Conservation (phyloP, 1,140 invertebrate genomes). For the Brachionus sp. region DNA sequence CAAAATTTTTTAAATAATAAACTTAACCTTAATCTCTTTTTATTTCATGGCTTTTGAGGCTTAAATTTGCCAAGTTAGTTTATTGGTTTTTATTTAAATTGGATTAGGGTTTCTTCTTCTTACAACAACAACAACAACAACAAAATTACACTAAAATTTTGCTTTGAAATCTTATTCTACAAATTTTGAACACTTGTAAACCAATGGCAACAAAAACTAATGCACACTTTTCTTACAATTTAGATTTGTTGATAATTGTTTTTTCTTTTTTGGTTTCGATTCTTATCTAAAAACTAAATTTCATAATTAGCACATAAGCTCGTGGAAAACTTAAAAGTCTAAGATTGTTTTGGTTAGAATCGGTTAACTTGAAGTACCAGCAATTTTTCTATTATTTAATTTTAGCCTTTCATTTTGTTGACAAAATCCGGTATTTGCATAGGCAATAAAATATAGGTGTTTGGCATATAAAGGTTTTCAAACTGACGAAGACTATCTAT, state of each 20-base stretch:
- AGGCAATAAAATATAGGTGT: too few species aligned
- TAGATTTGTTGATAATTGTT: background rate
- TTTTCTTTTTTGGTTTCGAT: background rate
- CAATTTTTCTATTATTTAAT: background rate
- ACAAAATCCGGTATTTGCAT: background rate
- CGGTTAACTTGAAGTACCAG: background rate
- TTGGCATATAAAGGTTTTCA: too few species aligned
- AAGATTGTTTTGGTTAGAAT: background rate
- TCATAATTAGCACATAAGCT: background rate
- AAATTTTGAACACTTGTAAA: background rate
- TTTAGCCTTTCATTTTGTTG: background rate
- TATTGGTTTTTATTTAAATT: background rate
- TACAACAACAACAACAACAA: background rate
- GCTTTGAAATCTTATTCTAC: background rate
- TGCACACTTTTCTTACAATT: background rate
- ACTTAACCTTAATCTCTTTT: conserved; percentile 29
- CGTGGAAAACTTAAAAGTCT: background rate
- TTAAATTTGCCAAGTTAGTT: background rate
- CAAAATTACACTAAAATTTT: background rate
- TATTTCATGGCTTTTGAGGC: background rate
- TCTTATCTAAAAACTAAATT: background rate
- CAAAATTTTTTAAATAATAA: background rate
- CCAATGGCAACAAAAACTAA: background rate
- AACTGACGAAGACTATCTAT: background rate
- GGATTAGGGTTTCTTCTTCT: background rate